phyloP scores from a whole-genome alignment of 2,888 invertebrate genomes.

The Schrankia costaestrigalis region DNA sequence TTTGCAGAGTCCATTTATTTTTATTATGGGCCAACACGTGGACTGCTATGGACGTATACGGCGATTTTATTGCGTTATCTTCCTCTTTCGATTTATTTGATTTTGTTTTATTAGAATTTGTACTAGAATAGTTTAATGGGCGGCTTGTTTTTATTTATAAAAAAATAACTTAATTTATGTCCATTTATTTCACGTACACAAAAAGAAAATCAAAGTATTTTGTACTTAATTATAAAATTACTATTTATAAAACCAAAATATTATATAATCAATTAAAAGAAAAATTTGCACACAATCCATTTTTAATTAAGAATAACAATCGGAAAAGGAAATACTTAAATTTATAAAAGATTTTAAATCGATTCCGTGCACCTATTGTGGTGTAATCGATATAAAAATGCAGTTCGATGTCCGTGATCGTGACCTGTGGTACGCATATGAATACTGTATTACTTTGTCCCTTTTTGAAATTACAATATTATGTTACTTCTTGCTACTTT shows the following conservation, averaged over 20 bases:
- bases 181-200: too few relatives aligned
- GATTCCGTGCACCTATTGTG: constrained; percentile 53
- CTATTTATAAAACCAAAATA: constrained; percentile 12
- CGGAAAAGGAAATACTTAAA: constrained; percentile 46
- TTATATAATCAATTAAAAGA: constrained; percentile 21
- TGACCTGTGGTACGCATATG: constrained; percentile 71
- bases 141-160: too few relatives aligned
- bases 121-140: too few relatives aligned
- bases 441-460: constrained; percentile 62
- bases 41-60: constrained; percentile 51
- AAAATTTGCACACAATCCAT: constrained; percentile 50
- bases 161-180: neutral
- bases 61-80: constrained; percentile 66
- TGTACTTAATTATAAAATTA: neutral
- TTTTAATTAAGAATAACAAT: constrained; percentile 50
- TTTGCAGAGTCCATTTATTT: constrained; percentile 76
- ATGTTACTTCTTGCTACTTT: constrained; percentile 28
- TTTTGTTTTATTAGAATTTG: constrained; percentile 7
- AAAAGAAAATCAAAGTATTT: too few relatives aligned
- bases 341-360: constrained; percentile 55
- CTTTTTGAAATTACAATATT: constrained; percentile 35
- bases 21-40: constrained; percentile 76
- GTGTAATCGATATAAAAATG: constrained; percentile 70
- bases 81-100: constrained; percentile 50
- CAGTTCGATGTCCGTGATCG: constrained; percentile 75